A percentile compares a stretch with the other conserved stretches of the same genome.
Evolutionary conservation across 2,888 invertebrate genomes (phyloP).

Genomic region (Drosophila prolongata): DNA sequence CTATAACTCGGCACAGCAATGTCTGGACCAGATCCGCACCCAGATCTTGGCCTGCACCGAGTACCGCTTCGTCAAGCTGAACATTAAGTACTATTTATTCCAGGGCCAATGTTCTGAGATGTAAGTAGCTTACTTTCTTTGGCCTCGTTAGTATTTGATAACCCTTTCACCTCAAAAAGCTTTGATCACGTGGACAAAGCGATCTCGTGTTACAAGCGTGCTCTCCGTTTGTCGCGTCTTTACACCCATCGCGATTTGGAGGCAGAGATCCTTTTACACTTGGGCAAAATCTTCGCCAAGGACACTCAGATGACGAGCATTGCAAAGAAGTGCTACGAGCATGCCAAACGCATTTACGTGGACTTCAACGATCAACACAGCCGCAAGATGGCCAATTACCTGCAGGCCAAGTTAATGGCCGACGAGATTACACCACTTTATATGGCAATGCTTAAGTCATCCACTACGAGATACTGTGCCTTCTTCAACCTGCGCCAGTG

Average conservation of each 20-base stretch:
- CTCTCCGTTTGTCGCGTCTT: constrained; percentile 58
- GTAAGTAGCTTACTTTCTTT: constrained; percentile 37
- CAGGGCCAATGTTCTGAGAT: constrained; percentile 65
- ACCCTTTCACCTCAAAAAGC: constrained; percentile 24
- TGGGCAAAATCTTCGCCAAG: constrained; percentile 69
- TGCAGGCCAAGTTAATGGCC: constrained; percentile 76
- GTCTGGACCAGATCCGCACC: constrained; percentile 61
- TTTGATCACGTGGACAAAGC: constrained; percentile 55
- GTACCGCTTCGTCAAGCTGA: constrained; percentile 54
- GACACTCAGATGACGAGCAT: constrained; percentile 53
- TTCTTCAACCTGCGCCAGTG: constrained; percentile 72
- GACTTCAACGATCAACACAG: constrained; percentile 64
- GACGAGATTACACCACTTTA: constrained; percentile 76
- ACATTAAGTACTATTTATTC: constrained; percentile 57
- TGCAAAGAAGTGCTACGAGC: constrained; percentile 68
- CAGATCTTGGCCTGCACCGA: constrained; percentile 51
- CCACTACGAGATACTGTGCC: constrained; percentile 58
- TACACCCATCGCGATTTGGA: constrained; percentile 55
- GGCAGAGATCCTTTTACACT: constrained; percentile 62
- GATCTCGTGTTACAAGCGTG: constrained; percentile 55
- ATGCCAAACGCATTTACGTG: constrained; percentile 71
- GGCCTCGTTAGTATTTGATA: background rate
- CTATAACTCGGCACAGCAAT: constrained; percentile 58
- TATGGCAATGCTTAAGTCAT: constrained; percentile 74
- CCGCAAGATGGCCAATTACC: constrained; percentile 66